Percentiles rank a stretch among this genome's conserved stretches.
phyloP scores from a whole-genome alignment of 1,140 invertebrate genomes.

The Ceratina calcarata region DNA sequence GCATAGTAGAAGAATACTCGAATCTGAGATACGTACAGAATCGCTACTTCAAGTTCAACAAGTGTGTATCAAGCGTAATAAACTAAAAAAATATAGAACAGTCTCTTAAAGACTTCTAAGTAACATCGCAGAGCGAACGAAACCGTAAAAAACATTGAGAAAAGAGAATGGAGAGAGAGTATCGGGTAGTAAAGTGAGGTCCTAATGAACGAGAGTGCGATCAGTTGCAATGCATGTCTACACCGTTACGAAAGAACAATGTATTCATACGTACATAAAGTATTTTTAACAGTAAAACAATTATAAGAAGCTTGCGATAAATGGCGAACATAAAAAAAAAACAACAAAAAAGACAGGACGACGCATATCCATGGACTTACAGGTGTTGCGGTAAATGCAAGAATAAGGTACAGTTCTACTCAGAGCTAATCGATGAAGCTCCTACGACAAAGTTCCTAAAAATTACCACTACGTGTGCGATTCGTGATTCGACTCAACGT shows the following conservation, averaged over 20 bases:
- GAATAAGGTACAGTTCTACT: slow-evolving; percentile 2
- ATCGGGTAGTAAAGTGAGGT: background rate
- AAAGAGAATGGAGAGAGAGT: background rate
- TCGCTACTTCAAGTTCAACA: slow-evolving; percentile 10
- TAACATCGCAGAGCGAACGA: background rate
- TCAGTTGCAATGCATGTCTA: background rate
- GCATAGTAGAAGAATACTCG: background rate
- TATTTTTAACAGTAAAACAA: background rate
- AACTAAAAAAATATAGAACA: background rate
- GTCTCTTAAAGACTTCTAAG: background rate
- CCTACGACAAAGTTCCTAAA: slow-evolving; percentile 7
- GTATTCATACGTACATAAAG: background rate
- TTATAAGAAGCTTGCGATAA: slow-evolving; percentile 7
- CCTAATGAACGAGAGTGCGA: slow-evolving; percentile 11
- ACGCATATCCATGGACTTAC: slow-evolving; percentile 37
- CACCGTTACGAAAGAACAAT: background rate
- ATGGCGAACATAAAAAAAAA: slow-evolving; percentile 33
- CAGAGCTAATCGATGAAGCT: background rate
- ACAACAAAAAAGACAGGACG: slow-evolving; percentile 15
- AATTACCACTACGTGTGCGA: background rate
- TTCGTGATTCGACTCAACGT: background rate
- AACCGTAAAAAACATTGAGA: background rate
- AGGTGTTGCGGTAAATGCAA: slow-evolving; percentile 17
- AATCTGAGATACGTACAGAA: background rate
- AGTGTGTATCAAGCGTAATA: background rate